phyloP scores from a whole-genome alignment of 1,140 invertebrate genomes.

The Aphis craccivora region DNA sequence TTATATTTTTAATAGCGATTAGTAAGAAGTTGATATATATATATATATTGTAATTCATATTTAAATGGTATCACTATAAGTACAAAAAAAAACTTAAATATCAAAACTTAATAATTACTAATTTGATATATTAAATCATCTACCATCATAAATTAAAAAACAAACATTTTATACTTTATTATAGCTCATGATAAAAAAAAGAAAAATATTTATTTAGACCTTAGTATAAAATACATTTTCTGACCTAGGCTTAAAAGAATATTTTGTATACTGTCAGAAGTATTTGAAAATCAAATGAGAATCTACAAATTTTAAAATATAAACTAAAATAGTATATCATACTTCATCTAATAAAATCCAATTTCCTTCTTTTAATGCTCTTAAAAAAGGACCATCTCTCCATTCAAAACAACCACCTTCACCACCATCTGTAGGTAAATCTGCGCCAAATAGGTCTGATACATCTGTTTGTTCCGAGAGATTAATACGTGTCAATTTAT shows the following conservation, averaged over 20 bases:
- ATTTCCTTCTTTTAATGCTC: constrained; percentile 88
- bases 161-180: not conserved
- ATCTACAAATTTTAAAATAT: not conserved
- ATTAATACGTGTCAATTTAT: constrained; percentile 88
- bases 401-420: constrained; percentile 88
- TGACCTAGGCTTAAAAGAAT: not conserved
- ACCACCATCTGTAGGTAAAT: constrained; percentile 91
- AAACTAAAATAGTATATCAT: constrained; percentile 42
- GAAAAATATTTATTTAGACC: not conserved
- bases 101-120: too few species aligned
- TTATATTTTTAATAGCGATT: too few species aligned
- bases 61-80: too few species aligned
- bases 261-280: not conserved
- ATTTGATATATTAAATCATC: too few species aligned
- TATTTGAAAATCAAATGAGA: not conserved
- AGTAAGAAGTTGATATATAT: too few species aligned
- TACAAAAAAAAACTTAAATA: too few species aligned
- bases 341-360: constrained; percentile 98
- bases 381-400: constrained; percentile 94
- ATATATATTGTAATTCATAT: too few species aligned
- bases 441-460: constrained; percentile 96
- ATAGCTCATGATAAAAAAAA: not conserved
- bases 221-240: not conserved
- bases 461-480: constrained; percentile 99
- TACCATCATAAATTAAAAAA: not conserved